Base-by-base conservation (phyloP, 2,113 vertebrate genomes). In the Triplophysa rosa region DNA sequence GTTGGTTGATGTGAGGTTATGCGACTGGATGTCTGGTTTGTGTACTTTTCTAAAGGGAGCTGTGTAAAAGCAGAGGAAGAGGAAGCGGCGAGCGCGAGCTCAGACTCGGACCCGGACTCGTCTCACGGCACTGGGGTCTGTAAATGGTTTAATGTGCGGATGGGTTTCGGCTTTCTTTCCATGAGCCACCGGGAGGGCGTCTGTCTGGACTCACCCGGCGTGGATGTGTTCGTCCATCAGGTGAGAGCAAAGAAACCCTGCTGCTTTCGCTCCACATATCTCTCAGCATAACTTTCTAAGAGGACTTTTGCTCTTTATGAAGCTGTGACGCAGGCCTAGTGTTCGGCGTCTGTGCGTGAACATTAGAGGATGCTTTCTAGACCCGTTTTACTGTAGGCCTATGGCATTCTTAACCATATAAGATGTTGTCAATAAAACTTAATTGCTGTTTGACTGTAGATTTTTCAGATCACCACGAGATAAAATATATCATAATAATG, bases 141-240 rank as follows among this genome's bases (percentile, higher is more conserved):
- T 80, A 98, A 96, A 76, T 97, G 96, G 96, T 97, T 98, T 92
- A 97, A 97, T 66, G 92, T 96, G 86, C 92, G 95, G 81, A 96
- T 97, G 96, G 96, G 96, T 65, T 98, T 98, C 88, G 96, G 96
- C 56, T 98, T 97, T 90, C 93, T 97, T 80, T 96, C 95, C 89
- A 96, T 98, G 96, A 96, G 91, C 81, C 91, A 87, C 91, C 90
- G 91, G 84, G 94, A 95, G 11, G 95, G 94, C 59, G 82, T 88
- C 21, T 86, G 91, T 16, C 92, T 96, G 66, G 93, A 97, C 26
- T 85, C 88, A 1, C 94, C 95, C 24, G n/a, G n/a, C n/a, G 93
- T 95, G 65, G 96, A 98, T 82, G 95, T 97, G 82, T 97, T 98
- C 91, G 95, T 97, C 83, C 96, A 98, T 88, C 96, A 98, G 95